phyloP scores from a whole-genome alignment of 92 coral and sea anemone species.

The Parazoanthus darwini region DNA sequence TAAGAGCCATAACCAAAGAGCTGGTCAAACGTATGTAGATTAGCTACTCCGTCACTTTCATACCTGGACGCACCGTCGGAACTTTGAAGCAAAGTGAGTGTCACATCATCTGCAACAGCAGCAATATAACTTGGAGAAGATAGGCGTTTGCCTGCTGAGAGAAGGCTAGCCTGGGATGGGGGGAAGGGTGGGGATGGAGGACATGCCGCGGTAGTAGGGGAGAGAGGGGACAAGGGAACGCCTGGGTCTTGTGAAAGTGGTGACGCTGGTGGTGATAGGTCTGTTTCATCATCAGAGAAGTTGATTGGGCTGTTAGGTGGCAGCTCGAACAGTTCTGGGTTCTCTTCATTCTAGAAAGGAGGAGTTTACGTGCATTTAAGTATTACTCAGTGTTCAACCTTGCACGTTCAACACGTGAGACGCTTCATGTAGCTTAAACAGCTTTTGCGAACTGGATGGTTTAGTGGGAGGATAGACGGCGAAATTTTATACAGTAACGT shows the following conservation, averaged over 20 bases:
- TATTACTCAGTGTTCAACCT: neutral
- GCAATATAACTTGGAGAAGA: neutral
- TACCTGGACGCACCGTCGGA: neutral
- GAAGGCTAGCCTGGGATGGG: neutral
- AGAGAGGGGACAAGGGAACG: neutral
- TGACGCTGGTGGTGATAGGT: constrained; percentile 5
- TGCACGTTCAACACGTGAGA: too few species aligned
- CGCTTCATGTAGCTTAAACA: too few species aligned
- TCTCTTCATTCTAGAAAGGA: constrained; percentile 15
- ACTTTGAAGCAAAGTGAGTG: neutral
- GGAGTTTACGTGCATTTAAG: neutral
- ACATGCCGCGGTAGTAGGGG: constrained; percentile 8
- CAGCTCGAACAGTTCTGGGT: constrained; percentile 24
- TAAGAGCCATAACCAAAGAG: too few species aligned
- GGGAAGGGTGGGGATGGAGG: neutral
- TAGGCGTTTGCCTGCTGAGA: neutral
- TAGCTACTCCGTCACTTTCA: neutral
- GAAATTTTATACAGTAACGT: too few species aligned
- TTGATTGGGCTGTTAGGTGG: constrained; percentile 41
- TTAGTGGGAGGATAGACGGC: too few species aligned
- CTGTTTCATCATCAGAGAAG: constrained; percentile 24
- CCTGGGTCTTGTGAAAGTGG: constrained; percentile 9
- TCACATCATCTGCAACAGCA: neutral
- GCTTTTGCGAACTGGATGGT: too few species aligned
- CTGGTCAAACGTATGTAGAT: too few species aligned